Base-by-base conservation (phyloP, 2,113 vertebrate species). In the Sialia sialis region DNA sequence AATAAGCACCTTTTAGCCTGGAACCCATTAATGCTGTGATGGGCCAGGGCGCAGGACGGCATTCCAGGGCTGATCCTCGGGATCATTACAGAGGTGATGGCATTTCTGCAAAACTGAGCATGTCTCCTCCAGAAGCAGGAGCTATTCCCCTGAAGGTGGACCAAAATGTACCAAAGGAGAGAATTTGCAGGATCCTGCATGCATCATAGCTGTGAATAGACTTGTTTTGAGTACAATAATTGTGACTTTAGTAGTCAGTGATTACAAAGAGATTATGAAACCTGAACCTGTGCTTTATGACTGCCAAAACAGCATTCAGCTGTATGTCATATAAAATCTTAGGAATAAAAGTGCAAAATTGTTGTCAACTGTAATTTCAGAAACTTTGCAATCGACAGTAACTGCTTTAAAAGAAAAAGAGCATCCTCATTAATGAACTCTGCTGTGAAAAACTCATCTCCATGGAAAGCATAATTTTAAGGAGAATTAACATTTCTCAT, bases 401-500 rank as follows among this genome's bases (percentile, higher is more conserved):
- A 66, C 59, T 58, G 49, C 55, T 84, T 90, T 26, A 26, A 49
- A 60, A 75, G n/a, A 62, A 58, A 68, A 62, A 49, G 48, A 30
- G 4, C 30, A 49, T 85, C 22, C 19, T 95, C 38, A 62, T 84
- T 93, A 94, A 88, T 84, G 62, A 91, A 36, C 38, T 68, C 54
- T 69, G 16, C 54, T 85, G 56, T 80, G 48, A 92, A 85, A 85
- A 92, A 60, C 75, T 93, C 34, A 76, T 84, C 64, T 73, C n/a
- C 62, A 49, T 79, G 44, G 36, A 60, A 91, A 84, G 13, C 38
- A 67, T 39, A 41, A 60, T 91, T 84, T 92, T 62, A 62, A 74
- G 60, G 80, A 85, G 39, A 79, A 87, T 54, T 76, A 82, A 62
- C 7, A 27, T 80, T 80, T 79, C 16, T 91, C 15, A 38, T 66